These are phyloP conservation scores for Agriopis aurantiaria DNA, from an alignment of 2,888 invertebrate species.

Conservation along the genomic window DNA sequence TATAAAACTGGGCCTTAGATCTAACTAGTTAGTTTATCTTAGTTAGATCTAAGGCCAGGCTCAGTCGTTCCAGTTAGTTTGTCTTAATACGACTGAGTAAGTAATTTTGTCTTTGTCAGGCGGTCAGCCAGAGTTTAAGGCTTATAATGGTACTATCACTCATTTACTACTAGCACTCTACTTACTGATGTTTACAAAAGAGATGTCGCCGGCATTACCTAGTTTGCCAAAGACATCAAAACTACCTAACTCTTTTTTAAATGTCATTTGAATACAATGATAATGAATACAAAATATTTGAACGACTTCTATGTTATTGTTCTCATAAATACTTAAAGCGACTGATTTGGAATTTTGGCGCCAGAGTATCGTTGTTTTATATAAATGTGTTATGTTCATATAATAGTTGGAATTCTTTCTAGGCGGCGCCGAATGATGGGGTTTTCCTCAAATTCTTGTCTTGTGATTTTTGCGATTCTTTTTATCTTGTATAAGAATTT, in stretches of 20 bases:
- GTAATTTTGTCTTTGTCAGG: no score
- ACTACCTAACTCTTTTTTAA: conserved; percentile 23
- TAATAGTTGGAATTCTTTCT: conserved; percentile 30
- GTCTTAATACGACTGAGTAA: no score
- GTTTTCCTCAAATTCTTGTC: conserved; percentile 32
- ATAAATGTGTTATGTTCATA: conserved; percentile 24
- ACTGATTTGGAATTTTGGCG: conserved; percentile 44
- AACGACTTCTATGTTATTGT: conserved; percentile 37
- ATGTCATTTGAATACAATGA: conserved; percentile 41
- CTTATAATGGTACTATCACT: no score
- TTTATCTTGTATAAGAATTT: conserved; percentile 12
- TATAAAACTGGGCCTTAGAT: no score
- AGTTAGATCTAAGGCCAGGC: no score
- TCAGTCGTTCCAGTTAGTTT: no score
- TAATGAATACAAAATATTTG: conserved; percentile 41
- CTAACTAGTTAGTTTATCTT: no score
- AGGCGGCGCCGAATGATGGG: conserved; percentile 24
- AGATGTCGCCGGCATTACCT: conserved; percentile 1
- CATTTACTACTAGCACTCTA: not conserved
- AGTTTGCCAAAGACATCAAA: conserved; percentile 13
- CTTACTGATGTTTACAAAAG: not conserved
- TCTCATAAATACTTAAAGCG: conserved; percentile 27
- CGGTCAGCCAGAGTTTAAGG: no score
- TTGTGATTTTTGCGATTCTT: conserved; percentile 11
- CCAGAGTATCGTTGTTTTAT: conserved; percentile 27